Evolutionary conservation across 2,888 invertebrate species (phyloP).

Genomic region (Philopedon plagiatum): DNA sequence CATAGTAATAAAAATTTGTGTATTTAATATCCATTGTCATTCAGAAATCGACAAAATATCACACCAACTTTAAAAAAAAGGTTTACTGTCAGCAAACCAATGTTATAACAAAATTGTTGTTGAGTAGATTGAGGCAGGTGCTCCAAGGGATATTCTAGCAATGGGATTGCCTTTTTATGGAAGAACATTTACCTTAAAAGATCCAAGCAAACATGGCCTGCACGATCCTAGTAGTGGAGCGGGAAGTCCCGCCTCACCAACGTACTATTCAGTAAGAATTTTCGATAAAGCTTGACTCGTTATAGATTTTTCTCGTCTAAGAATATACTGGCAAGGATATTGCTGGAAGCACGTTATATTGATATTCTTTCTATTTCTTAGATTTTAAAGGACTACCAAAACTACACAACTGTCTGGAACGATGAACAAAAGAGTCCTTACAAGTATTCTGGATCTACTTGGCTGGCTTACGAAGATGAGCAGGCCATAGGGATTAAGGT

Average conservation of each 20-base stretch:
- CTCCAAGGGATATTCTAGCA: constrained; percentile 27
- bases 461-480: constrained; percentile 57
- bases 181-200: constrained; percentile 39
- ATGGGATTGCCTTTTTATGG: constrained; percentile 47
- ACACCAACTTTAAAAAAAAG: too few species aligned
- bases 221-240: constrained; percentile 38
- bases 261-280: constrained; percentile 29
- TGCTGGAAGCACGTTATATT: not conserved
- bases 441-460: constrained; percentile 54
- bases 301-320: too few species aligned
- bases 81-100: too few species aligned
- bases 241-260: constrained; percentile 21
- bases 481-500: constrained; percentile 56
- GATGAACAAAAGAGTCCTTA: constrained; percentile 57
- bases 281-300: not conserved
- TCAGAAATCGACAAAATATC: too few species aligned
- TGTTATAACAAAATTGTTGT: not conserved
- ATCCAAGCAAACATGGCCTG: constrained; percentile 33
- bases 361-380: constrained; percentile 14
- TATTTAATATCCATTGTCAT: too few species aligned
- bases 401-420: constrained; percentile 55
- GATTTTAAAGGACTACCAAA: constrained; percentile 28
- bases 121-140: constrained; percentile 23
- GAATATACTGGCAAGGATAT: too few species aligned
- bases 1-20: not conserved